A percentile compares a stretch with the other conserved stretches of the same genome.
These are phyloP conservation scores for Adelphocoris suturalis DNA, from an alignment of 2,888 invertebrate species.

Conservation along the genomic window DNA sequence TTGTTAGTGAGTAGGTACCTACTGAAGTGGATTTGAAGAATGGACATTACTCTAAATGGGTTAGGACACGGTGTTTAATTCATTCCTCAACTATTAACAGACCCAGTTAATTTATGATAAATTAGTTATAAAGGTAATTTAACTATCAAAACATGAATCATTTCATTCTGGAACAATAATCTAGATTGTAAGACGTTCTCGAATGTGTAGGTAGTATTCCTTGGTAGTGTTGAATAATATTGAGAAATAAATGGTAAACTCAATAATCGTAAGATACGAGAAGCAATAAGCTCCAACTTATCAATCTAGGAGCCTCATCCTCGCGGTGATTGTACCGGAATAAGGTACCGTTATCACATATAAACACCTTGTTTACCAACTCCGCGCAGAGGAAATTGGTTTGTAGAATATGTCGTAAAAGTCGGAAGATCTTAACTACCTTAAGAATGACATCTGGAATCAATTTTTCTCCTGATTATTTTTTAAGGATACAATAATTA, in stretches of 20 bases:
- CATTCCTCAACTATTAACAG: too few species aligned
- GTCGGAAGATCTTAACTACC: neutral
- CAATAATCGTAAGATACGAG: neutral
- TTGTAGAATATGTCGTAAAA: neutral
- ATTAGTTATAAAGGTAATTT: too few species aligned
- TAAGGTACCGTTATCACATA: neutral
- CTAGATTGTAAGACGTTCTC: too few species aligned
- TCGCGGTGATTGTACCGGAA: neutral
- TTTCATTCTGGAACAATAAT: too few species aligned
- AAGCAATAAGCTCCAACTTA: constrained; percentile 31
- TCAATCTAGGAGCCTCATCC: neutral
- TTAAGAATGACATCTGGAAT: constrained; percentile 24
- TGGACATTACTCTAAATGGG: too few species aligned
- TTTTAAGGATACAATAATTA: constrained; percentile 40
- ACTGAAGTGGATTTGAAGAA: too few species aligned
- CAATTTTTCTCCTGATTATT: constrained; percentile 48
- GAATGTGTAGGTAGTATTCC: too few species aligned
- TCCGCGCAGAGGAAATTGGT: neutral
- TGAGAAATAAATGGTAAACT: neutral
- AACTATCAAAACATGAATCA: too few species aligned
- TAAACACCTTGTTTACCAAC: constrained; percentile 17
- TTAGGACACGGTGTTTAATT: too few species aligned
- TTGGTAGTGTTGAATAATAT: too few species aligned
- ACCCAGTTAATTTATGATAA: too few species aligned
- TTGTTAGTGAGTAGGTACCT: too few species aligned